These are phyloP conservation scores for Drosophila anomelani DNA, from an alignment of 2,888 invertebrate genomes.

Conservation along the genomic window DNA sequence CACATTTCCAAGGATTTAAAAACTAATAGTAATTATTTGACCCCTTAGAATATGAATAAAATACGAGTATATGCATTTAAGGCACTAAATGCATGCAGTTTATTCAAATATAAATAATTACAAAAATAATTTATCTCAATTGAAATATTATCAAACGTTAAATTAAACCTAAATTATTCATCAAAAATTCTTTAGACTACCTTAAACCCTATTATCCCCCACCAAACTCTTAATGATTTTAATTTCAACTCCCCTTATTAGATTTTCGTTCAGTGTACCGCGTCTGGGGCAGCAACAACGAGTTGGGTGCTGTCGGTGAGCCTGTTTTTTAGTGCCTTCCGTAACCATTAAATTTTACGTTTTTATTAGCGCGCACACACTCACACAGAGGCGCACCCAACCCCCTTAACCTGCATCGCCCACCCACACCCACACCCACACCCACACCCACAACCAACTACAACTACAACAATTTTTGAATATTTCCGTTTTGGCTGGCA, in stretches of 20 bases:
- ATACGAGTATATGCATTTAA: too few relatives aligned
- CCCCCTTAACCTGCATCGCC: conserved; percentile 5
- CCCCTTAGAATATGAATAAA: background rate
- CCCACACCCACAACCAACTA: conserved; percentile 37
- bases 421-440: conserved; percentile 22
- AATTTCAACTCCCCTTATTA: background rate
- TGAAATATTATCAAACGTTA: too few relatives aligned
- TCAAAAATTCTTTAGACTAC: too few relatives aligned
- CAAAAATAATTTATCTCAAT: too few relatives aligned
- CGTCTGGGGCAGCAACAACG: conserved; percentile 44
- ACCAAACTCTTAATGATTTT: background rate
- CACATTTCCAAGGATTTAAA: background rate
- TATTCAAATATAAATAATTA: background rate
- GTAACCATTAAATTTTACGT: conserved; percentile 81
- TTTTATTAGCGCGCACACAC: conserved; percentile 74
- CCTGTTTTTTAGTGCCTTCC: conserved; percentile 81
- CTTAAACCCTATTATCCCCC: background rate
- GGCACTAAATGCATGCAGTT: background rate
- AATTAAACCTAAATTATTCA: too few relatives aligned
- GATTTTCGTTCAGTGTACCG: conserved; percentile 1
- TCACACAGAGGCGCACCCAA: conserved; percentile 15
- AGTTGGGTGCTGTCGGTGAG: conserved; percentile 78
- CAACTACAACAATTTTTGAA: conserved; percentile 69
- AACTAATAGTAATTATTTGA: background rate
- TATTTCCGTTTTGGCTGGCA: conserved; percentile 76